A percentile compares a stretch with the other conserved stretches of the same genome.
Evolutionary conservation across 1,140 invertebrate species (phyloP).

Genomic region (Trypoxylus dichotomus): DNA sequence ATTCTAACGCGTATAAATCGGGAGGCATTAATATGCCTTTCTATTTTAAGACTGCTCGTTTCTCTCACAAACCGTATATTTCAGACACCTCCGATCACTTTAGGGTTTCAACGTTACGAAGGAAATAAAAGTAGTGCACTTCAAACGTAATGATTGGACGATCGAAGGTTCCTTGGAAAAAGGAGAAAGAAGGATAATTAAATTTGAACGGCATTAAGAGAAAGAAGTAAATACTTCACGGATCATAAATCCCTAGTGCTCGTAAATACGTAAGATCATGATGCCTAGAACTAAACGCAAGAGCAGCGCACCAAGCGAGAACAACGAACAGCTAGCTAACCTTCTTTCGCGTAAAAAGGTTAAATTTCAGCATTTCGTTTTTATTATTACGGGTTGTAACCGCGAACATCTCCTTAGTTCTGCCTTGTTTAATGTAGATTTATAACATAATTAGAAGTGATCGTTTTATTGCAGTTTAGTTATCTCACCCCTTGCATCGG

Average conservation of each 20-base stretch:
- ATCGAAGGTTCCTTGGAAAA: neutral
- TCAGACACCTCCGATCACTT: neutral
- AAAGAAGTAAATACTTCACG: constrained; percentile 8
- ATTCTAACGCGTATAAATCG: neutral
- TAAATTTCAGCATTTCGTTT: constrained; percentile 36
- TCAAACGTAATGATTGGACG: neutral
- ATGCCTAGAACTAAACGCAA: neutral
- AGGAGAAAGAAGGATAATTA: neutral
- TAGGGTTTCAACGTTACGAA: neutral
- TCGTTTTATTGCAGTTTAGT: constrained; percentile 32
- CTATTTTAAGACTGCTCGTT: neutral
- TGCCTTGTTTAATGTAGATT: constrained; percentile 35
- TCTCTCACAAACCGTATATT: neutral
- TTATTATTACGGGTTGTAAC: constrained; percentile 34
- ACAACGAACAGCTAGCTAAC: neutral
- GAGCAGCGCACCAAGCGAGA: neutral
- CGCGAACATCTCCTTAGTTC: constrained; percentile 33
- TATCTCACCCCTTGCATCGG: constrained; percentile 23
- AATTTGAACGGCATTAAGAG: neutral
- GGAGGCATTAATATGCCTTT: neutral
- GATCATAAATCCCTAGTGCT: neutral
- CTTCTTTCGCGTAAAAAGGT: constrained; percentile 32
- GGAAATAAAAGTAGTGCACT: neutral
- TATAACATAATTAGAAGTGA: constrained; percentile 24
- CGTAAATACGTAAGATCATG: constrained; percentile 7